Evolutionary conservation across 2,888 invertebrate genomes (phyloP), one percentile per base, ranked within the genome.

Genomic region (Ichneumoninae sp.): DNA sequence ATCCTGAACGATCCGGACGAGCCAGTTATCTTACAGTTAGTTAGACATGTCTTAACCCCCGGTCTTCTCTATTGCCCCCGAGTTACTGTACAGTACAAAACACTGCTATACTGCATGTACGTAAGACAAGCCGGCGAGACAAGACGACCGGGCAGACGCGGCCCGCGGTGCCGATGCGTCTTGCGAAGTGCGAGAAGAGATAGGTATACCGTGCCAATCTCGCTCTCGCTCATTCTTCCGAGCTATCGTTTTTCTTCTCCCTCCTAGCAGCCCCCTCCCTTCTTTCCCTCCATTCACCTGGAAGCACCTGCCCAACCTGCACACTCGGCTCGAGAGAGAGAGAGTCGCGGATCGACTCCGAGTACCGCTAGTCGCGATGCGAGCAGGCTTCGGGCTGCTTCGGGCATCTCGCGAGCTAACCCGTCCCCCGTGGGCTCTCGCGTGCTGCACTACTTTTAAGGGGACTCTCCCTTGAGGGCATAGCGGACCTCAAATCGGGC

Each of bases 21-120:
- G 88, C 87, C 86, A 88, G 88, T 89, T 88, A 88, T 88, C 90
- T 90, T 90, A 90, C 90, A 89, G 90, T 90, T 90, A 90, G 89
- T 90, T 90, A 89, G 85, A 87, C 87, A 86, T 86, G 86, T 85
- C 87, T 89, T 89, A 89, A 90, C 89, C 89, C 88, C 83, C 88
- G 86, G 16, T 44, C 85, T 83, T 70, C 78, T 68, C 50, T 81
- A 76, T 78, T 63, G 81, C 81, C 75, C 26, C 71, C 65, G 70
- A 66, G 80, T 22, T 54, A 83, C 73, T 73, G 36, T 73, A 57
- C 40, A 60, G 68, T 26, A 26, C 26, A 52, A 54, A 65, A 60
- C 47, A 71, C 44, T 16, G 69, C 30, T 36, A n/a, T 26, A 7
- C 40, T 44, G 63, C 30, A 36, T 74, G 44, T 69, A 60, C 40